phyloP scores from a whole-genome alignment of 2,113 vertebrate genomes.

The Catharus bicknelli region DNA sequence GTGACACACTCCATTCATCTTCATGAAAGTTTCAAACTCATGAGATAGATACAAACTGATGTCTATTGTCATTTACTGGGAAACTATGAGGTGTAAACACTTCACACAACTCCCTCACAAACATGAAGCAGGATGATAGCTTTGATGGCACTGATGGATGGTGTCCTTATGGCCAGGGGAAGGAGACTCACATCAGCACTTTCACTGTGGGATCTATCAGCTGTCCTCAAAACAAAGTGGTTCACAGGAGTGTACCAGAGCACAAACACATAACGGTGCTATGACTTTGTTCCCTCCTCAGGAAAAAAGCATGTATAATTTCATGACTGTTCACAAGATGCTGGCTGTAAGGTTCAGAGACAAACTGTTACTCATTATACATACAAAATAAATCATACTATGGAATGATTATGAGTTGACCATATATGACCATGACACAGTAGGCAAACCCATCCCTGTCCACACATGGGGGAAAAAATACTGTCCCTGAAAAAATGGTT shows the following conservation, averaged over 20 bases:
- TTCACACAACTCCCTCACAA: background rate
- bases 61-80: slow-evolving; percentile 39
- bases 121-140: background rate
- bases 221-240: background rate
- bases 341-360: background rate
- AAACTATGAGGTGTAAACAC: slow-evolving; percentile 35
- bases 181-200: background rate
- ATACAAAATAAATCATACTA: background rate
- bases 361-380: background rate
- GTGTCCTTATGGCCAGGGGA: slow-evolving; percentile 27
- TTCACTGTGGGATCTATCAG: background rate
- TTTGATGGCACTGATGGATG: slow-evolving; percentile 52
- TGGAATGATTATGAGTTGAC: background rate
- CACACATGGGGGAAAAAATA: background rate
- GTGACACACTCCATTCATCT: slow-evolving; percentile 55
- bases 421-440: background rate
- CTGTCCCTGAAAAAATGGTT: background rate
- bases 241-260: background rate
- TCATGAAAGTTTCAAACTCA: slow-evolving; percentile 56
- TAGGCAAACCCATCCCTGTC: background rate
- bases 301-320: background rate
- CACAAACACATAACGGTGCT: background rate
- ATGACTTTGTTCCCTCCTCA: background rate
- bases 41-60: slow-evolving; percentile 35
- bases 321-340: background rate